These are phyloP conservation scores for Musca domestica DNA, from an alignment of 1,140 invertebrate genomes.

Conservation along the genomic window DNA sequence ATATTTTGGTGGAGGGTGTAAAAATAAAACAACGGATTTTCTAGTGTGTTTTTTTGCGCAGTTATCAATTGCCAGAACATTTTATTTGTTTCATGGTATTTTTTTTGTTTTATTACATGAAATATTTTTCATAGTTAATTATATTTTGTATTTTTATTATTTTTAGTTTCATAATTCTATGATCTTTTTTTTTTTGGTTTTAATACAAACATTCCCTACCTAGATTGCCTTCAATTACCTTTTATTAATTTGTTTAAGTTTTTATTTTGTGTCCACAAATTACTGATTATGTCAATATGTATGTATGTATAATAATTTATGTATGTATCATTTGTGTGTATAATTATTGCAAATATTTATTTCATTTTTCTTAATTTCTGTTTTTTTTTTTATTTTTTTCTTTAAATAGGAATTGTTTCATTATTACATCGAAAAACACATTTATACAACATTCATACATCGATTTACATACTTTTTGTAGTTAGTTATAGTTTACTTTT, in stretches of 20 bases:
- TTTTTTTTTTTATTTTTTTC: background rate
- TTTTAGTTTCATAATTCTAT: slow-evolving; percentile 1
- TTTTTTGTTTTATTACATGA: too few species aligned
- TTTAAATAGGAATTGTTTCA: background rate
- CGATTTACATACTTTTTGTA: background rate
- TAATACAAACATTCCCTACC: slow-evolving; percentile 39
- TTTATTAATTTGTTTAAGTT: slow-evolving; percentile 1
- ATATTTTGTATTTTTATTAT: background rate
- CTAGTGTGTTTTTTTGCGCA: too few species aligned
- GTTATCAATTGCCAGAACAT: too few species aligned
- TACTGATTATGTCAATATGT: slow-evolving; percentile 3
- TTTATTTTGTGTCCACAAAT: slow-evolving; percentile 12
- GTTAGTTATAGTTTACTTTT: background rate
- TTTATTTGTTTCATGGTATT: too few species aligned
- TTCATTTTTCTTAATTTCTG: background rate
- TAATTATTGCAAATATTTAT: slow-evolving; percentile 13
- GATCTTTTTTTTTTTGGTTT: background rate
- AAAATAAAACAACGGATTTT: too few species aligned
- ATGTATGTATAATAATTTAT: background rate
- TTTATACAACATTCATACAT: slow-evolving; percentile 22
- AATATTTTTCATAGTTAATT: background rate
- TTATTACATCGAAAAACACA: background rate
- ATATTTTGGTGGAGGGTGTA: too few species aligned
- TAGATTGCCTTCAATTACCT: slow-evolving; percentile 51
- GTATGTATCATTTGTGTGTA: background rate